Base-by-base conservation (phyloP, 2,888 invertebrate species). In the Troglohyphantes excavatus region DNA sequence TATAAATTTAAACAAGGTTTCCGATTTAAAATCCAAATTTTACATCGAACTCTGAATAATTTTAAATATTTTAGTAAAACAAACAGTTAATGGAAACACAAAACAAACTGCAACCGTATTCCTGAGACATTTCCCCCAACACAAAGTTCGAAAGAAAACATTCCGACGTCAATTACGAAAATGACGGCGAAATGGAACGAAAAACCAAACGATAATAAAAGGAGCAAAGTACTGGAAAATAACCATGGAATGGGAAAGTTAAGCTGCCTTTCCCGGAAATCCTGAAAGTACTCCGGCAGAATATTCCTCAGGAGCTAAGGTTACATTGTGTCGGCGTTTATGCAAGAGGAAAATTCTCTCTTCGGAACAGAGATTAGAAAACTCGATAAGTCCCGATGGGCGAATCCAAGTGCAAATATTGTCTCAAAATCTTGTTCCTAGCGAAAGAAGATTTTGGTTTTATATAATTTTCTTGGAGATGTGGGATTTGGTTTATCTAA, bases 341-440 rank as follows among this genome's bases (percentile, higher is more conserved):
- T 39, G 26, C 63, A 65, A 43, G 65, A 39, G 33, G 43, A 65
- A 78, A 65, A 65, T 33, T 63, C 65, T 63, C 23, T 23, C 27
- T 46, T 29, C 29, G 26, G 7, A 13, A 17, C 53, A 73, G 46
- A 59, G 75, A 33, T 19, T 19, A 61, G 75, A 75, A 61, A 75
- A 75, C 59, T 75, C 78, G 39, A 78, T 78, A 78, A 78, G 78
- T 39, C 78, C 53, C 65, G 39, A 26, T 13, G 63, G 78, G 65
- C 61, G n/a, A 78, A 65, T 78, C 63, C 63, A 26, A 39, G 65
- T 6, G 78, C 78, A 78, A 78, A 78, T 78, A 65, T 78, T 78
- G 68, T 63, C 63, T 39, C 43, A 13, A 65, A 63, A 23, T 21
- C 63, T 6, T 46, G 23, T 72, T 72, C 26, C 9, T 13, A 13